These are phyloP conservation scores for Geococcyx californianus DNA, from an alignment of 2,113 vertebrate species.

Conservation along the genomic window DNA sequence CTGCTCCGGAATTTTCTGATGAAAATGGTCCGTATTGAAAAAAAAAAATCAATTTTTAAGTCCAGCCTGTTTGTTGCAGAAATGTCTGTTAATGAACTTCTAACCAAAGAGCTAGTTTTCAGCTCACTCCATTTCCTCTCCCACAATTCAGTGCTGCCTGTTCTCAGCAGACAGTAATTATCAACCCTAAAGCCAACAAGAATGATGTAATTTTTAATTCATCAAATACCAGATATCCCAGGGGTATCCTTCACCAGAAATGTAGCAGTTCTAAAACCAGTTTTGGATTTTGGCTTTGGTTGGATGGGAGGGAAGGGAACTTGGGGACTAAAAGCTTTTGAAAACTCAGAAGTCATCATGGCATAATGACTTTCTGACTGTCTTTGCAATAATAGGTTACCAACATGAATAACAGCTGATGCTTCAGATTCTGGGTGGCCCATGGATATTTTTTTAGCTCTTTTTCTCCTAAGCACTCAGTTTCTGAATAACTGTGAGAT, in stretches of 20 bases:
- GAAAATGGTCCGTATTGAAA: not conserved
- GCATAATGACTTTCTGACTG: not conserved
- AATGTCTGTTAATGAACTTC: not conserved
- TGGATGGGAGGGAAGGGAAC: not conserved
- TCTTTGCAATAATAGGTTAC: not conserved
- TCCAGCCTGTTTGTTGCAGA: not conserved
- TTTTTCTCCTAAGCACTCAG: not conserved
- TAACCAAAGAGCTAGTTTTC: not conserved
- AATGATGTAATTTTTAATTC: slow-evolving; percentile 42
- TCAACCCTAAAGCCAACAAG: slow-evolving; percentile 11
- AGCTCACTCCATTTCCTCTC: not conserved
- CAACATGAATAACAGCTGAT: not conserved
- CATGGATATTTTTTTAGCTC: not conserved
- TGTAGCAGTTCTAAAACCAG: not conserved
- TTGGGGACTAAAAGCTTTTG: not conserved
- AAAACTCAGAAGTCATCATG: not conserved
- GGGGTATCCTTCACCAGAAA: slow-evolving; percentile 16
- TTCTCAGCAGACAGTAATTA: slow-evolving; percentile 30
- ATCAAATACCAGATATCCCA: slow-evolving; percentile 20
- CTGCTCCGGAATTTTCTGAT: not conserved
- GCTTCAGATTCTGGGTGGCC: not conserved
- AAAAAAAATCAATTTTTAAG: not conserved
- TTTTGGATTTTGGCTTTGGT: slow-evolving; percentile 11
- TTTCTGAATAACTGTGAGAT: not conserved
- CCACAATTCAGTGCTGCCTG: not conserved